Evolutionary conservation across 1,140 invertebrate species (phyloP).

Genomic region (Calephelis nemesis): DNA sequence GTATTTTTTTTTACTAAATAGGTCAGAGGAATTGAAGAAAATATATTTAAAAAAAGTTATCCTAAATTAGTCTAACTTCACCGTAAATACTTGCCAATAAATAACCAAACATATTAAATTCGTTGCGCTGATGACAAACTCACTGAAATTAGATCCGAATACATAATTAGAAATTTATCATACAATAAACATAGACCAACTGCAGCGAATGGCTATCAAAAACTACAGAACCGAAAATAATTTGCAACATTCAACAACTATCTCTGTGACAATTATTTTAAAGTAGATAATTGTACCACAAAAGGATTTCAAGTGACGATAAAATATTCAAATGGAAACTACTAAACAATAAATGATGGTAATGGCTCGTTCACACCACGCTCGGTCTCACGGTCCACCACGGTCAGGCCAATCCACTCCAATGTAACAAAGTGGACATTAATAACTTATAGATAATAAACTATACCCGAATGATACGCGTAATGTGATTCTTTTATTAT

Average conservation of each 20-base stretch:
- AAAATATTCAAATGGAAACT: slow-evolving; percentile 53
- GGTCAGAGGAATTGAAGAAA: too few relatives aligned
- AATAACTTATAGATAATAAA: slow-evolving; percentile 35
- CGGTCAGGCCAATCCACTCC: slow-evolving; percentile 43
- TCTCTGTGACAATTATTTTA: not conserved
- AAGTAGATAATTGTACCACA: slow-evolving; percentile 19
- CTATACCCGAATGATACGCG: not conserved
- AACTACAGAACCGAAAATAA: slow-evolving; percentile 20
- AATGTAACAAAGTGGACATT: slow-evolving; percentile 34
- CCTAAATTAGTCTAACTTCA: too few relatives aligned
- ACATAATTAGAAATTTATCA: slow-evolving; percentile 39
- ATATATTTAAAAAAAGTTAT: too few relatives aligned
- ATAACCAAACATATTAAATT: slow-evolving; percentile 1
- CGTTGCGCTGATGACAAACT: slow-evolving; percentile 27
- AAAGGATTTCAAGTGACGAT: slow-evolving; percentile 44
- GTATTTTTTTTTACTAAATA: too few relatives aligned
- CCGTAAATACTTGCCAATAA: not conserved
- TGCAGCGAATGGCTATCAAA: slow-evolving; percentile 30
- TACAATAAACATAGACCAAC: slow-evolving; percentile 33
- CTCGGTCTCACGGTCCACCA: slow-evolving; percentile 49
- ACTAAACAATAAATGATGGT: slow-evolving; percentile 59
- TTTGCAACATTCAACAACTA: not conserved
- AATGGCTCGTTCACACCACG: slow-evolving; percentile 55
- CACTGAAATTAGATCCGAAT: slow-evolving; percentile 25
- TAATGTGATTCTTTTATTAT: slow-evolving; percentile 6